A percentile compares a stretch with the other conserved stretches of the same genome.
Conservation (phyloP, 1,140 invertebrate genomes). For the Maconellicoccus hirsutus region DNA sequence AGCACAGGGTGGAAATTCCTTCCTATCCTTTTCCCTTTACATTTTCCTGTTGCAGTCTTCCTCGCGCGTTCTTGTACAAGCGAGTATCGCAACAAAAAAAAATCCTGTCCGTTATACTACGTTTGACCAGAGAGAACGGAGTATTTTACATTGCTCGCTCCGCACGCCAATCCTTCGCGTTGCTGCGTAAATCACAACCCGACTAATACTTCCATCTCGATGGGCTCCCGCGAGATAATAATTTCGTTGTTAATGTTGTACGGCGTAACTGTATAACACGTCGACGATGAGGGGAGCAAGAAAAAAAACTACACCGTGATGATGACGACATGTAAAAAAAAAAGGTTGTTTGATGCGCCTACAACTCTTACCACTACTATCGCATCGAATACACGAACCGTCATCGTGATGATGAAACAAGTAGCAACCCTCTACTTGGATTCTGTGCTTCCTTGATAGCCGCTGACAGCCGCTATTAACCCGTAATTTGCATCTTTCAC, state of each 20-base stretch:
- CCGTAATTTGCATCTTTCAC: not conserved
- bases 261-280: not conserved
- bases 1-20: not conserved
- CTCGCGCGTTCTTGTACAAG: not conserved
- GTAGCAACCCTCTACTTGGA: not conserved
- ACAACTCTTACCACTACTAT: not conserved
- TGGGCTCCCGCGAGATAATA: not conserved
- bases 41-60: not conserved
- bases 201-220: not conserved
- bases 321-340: not conserved
- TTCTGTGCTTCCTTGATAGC: not conserved
- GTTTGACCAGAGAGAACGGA: not conserved
- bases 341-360: not conserved
- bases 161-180: not conserved
- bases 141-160: not conserved
- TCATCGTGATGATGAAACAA: not conserved
- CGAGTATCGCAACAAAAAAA: not conserved
- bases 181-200: not conserved
- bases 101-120: not conserved
- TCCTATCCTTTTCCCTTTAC: not conserved
- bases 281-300: not conserved
- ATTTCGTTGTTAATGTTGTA: constrained; percentile 9
- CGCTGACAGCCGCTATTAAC: not conserved
- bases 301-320: not conserved
- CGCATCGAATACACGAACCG: not conserved